Percentiles rank a stretch among this genome's conserved stretches.
Evolutionary conservation across 2,888 invertebrate genomes (phyloP).

Genomic region (Dorcus parallelipipedus): DNA sequence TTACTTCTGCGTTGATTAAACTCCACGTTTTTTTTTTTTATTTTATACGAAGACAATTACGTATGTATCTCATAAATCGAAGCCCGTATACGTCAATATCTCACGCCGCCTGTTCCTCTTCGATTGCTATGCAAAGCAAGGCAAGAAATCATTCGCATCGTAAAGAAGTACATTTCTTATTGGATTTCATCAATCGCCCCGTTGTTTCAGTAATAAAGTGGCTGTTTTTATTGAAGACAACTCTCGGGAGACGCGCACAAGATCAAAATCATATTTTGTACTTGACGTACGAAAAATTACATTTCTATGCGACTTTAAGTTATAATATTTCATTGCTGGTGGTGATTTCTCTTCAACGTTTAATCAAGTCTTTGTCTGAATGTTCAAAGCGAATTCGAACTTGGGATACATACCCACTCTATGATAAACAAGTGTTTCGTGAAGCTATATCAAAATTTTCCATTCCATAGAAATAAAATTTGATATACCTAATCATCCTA

Average conservation of each 20-base stretch:
- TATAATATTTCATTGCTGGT: slow-evolving; percentile 37
- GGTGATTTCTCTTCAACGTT: neutral
- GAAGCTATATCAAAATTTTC: no score
- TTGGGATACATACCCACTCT: no score
- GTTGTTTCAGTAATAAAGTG: slow-evolving; percentile 45
- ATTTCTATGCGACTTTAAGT: slow-evolving; percentile 42
- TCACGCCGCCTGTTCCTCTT: slow-evolving; percentile 1
- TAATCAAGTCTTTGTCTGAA: no score
- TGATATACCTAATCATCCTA: no score
- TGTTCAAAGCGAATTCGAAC: no score
- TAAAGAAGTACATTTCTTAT: slow-evolving; percentile 45
- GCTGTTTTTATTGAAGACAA: slow-evolving; percentile 46
- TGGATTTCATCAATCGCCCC: slow-evolving; percentile 44
- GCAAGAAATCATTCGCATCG: slow-evolving; percentile 42
- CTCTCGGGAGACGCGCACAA: slow-evolving; percentile 38
- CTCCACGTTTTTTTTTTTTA: neutral
- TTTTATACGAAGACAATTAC: slow-evolving; percentile 5
- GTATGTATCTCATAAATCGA: slow-evolving; percentile 10
- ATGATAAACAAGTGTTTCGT: no score
- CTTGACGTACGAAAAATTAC: slow-evolving; percentile 46
- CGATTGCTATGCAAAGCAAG: slow-evolving; percentile 40
- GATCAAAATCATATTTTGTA: slow-evolving; percentile 46
- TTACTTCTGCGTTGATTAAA: neutral
- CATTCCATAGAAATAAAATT: no score
- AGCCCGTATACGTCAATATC: slow-evolving; percentile 11